Percentiles rank a stretch among this genome's conserved stretches.
phyloP scores from a whole-genome alignment of 2,888 invertebrate species.

The Lepidochrysops patricia region DNA sequence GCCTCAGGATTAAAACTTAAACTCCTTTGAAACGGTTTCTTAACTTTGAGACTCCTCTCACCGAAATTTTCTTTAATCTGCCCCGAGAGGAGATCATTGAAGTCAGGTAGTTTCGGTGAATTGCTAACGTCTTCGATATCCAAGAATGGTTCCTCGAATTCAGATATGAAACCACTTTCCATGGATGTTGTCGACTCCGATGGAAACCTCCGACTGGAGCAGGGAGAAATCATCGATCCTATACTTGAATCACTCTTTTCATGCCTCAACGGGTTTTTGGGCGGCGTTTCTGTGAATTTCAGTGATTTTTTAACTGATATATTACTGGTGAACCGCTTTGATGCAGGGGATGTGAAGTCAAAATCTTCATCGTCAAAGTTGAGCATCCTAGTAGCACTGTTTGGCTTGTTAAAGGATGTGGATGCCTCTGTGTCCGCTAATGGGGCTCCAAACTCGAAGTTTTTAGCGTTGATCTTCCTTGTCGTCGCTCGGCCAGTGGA shows the following conservation, averaged over 20 bases:
- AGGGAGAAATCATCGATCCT: constrained; percentile 44
- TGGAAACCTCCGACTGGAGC: constrained; percentile 41
- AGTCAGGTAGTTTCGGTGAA: constrained; percentile 57
- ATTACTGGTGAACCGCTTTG: constrained; percentile 31
- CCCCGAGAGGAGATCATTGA: constrained; percentile 51
- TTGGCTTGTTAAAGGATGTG: constrained; percentile 55
- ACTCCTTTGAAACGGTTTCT: constrained; percentile 43
- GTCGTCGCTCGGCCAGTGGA: constrained; percentile 47
- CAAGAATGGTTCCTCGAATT: constrained; percentile 56
- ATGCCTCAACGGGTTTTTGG: constrained; percentile 38
- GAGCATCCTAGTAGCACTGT: constrained; percentile 48
- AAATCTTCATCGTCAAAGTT: constrained; percentile 60
- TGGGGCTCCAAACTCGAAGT: constrained; percentile 63
- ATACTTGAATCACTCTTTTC: constrained; percentile 52
- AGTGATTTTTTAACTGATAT: constrained; percentile 54
- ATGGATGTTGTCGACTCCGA: constrained; percentile 56
- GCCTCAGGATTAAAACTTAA: constrained; percentile 48
- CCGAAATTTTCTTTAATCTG: constrained; percentile 45
- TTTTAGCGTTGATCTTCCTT: constrained; percentile 46
- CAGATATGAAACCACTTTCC: constrained; percentile 66
- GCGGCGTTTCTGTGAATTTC: constrained; percentile 53
- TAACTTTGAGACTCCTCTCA: constrained; percentile 33
- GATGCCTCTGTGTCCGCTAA: constrained; percentile 54
- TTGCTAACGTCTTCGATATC: constrained; percentile 54
- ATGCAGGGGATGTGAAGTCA: constrained; percentile 56